phyloP scores from a whole-genome alignment of 2,797 vertebrate genomes.

The Spinus olivaceus region DNA sequence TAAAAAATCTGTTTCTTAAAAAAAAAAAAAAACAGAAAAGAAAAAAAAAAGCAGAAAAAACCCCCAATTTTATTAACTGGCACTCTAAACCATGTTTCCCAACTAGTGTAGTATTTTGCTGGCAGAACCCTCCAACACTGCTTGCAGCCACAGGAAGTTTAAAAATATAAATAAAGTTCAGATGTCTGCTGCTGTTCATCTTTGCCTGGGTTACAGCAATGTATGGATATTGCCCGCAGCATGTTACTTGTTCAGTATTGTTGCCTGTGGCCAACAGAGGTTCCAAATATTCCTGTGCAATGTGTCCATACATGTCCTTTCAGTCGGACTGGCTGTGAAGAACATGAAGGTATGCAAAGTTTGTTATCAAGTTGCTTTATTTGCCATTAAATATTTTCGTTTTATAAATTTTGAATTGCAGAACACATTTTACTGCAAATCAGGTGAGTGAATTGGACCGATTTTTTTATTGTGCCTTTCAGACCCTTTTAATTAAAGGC shows the following conservation, averaged over 20 bases:
- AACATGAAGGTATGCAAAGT: not conserved
- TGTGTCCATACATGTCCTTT: not conserved
- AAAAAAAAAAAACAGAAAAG: not conserved
- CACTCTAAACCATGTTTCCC: not conserved
- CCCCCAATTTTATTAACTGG: not conserved
- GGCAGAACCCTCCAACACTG: not conserved
- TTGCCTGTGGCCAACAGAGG: conserved; percentile 13
- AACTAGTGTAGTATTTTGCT: not conserved
- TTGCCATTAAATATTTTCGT: not conserved
- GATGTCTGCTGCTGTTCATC: not conserved
- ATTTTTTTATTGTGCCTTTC: not conserved
- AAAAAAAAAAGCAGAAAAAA: not conserved
- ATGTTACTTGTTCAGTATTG: not conserved
- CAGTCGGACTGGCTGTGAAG: not conserved
- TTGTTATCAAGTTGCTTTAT: not conserved
- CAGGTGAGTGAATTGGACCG: not conserved
- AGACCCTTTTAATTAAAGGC: not conserved
- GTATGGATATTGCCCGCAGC: not conserved
- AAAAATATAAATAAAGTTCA: not conserved
- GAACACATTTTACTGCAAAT: not conserved
- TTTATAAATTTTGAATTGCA: not conserved
- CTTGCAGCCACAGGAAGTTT: conserved; percentile 15
- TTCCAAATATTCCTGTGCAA: not conserved
- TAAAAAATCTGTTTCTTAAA: not conserved
- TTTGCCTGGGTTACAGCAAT: not conserved